phyloP scores from a whole-genome alignment of 1,140 invertebrate genomes.

The Microvelia longipes region DNA sequence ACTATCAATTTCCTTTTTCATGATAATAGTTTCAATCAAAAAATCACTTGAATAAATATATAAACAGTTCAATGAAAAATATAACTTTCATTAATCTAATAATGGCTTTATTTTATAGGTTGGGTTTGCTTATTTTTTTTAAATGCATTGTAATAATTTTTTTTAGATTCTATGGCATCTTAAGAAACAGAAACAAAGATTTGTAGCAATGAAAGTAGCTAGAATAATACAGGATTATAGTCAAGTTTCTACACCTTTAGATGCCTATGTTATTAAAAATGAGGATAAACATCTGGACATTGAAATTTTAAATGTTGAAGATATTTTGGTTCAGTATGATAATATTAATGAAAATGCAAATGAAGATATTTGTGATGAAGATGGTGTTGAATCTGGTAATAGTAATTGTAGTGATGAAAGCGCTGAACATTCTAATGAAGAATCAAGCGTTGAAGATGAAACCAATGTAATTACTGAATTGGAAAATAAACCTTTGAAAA shows the following conservation, averaged over 20 bases:
- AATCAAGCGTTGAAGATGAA: slow-evolving; percentile 8
- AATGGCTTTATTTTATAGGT: too few species aligned
- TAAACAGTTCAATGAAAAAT: too few species aligned
- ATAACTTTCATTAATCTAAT: too few species aligned
- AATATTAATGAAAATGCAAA: not conserved
- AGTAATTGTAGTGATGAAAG: slow-evolving; percentile 11
- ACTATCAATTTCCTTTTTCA: too few species aligned
- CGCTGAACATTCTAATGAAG: slow-evolving; percentile 17
- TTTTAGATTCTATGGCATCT: slow-evolving; percentile 39
- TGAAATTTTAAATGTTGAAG: slow-evolving; percentile 20
- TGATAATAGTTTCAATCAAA: too few species aligned
- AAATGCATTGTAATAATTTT: too few species aligned
- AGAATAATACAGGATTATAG: slow-evolving; percentile 45
- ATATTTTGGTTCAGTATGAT: slow-evolving; percentile 14
- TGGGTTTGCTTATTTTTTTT: too few species aligned
- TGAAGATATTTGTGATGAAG: slow-evolving; percentile 1
- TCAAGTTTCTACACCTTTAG: slow-evolving; percentile 29
- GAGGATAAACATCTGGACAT: not conserved
- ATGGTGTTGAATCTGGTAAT: not conserved
- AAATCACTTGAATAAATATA: too few species aligned
- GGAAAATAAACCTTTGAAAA: slow-evolving; percentile 4
- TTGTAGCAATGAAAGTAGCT: slow-evolving; percentile 39
- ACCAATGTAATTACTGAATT: not conserved
- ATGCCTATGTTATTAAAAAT: slow-evolving; percentile 9
- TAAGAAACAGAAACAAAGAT: slow-evolving; percentile 35